These are phyloP conservation scores for Leucoma salicis DNA, from an alignment of 2,888 invertebrate species.

Conservation along the genomic window DNA sequence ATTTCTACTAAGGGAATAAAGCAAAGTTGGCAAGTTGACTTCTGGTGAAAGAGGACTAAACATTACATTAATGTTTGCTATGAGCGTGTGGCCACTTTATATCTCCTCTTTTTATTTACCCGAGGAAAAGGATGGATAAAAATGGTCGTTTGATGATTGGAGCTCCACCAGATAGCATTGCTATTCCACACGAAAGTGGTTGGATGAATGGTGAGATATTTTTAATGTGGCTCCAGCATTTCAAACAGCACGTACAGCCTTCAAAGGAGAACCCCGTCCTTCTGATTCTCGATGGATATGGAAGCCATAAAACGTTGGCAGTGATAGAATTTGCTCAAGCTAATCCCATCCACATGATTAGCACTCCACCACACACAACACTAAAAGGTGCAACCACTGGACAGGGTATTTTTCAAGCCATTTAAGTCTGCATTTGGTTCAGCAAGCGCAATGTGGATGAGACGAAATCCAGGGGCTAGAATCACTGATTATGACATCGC, in stretches of 20 bases:
- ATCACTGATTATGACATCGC: background rate
- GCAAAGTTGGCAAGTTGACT: constrained; percentile 2
- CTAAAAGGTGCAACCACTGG: background rate
- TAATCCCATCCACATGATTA: too few species aligned
- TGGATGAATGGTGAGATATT: background rate
- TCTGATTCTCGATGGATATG: background rate
- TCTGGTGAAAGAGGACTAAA: constrained; percentile 3
- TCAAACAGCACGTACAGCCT: background rate
- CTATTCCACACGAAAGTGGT: background rate
- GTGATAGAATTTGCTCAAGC: background rate
- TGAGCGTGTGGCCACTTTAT: background rate
- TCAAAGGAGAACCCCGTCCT: background rate
- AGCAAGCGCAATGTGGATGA: background rate
- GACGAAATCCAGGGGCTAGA: background rate
- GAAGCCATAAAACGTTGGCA: background rate
- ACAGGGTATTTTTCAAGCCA: background rate
- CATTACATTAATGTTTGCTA: constrained; percentile 3
- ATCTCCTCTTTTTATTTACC: background rate
- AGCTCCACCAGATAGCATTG: background rate
- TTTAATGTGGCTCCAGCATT: background rate
- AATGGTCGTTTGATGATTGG: background rate
- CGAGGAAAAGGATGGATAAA: background rate
- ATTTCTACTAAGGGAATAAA: constrained; percentile 1
- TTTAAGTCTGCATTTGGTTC: background rate
- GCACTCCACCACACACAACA: too few species aligned